Conservation (phyloP, 2,113 vertebrate species). For the Gambusia affinis region DNA sequence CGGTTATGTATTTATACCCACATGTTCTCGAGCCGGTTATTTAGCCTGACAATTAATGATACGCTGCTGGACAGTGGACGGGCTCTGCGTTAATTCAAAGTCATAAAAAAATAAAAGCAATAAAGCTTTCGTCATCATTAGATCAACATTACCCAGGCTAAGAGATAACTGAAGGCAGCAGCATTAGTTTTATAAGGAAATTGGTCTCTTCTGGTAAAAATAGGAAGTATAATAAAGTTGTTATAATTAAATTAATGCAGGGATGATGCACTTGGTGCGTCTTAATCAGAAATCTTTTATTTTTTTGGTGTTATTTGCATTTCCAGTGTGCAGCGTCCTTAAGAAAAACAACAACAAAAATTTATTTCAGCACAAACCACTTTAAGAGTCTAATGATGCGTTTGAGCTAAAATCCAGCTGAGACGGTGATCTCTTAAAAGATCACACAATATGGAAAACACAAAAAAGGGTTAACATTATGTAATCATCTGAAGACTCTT, state of each 20-base stretch:
- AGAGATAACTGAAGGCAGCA: conserved; percentile 15
- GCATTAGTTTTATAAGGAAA: background rate
- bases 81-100: conserved; percentile 60
- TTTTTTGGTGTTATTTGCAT: background rate
- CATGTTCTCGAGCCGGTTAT: conserved; percentile 62
- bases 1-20: conserved; percentile 74
- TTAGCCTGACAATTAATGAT: conserved; percentile 69
- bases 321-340: no score
- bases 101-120: conserved; percentile 57
- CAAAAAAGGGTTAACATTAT: no score
- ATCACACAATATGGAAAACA: no score
- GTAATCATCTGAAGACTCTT: no score
- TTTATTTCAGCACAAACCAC: no score
- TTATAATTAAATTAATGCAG: background rate
- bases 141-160: conserved; percentile 44
- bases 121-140: conserved; percentile 53
- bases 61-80: conserved; percentile 59
- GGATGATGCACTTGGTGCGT: background rate
- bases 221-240: background rate
- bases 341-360: no score
- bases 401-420: no score
- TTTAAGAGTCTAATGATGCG: no score
- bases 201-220: background rate
- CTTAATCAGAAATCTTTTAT: background rate
- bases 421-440: no score